Conservation (phyloP, 2,113 vertebrate species). For the Dasyprocta punctata region DNA sequence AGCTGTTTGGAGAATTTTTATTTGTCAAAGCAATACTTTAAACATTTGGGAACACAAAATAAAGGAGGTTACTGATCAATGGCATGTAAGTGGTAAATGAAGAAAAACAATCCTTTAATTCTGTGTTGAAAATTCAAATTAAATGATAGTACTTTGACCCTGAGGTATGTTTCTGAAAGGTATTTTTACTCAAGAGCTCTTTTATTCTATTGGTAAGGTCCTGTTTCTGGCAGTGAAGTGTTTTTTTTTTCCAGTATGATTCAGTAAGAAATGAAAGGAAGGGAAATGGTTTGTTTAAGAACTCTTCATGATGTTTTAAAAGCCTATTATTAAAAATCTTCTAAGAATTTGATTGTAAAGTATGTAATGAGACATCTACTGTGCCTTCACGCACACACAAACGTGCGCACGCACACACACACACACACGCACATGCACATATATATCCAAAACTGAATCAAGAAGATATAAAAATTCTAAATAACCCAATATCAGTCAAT, state of each 20-base stretch:
- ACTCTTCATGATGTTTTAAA: background rate
- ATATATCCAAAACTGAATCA: no score
- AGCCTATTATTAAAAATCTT: constrained; percentile 10
- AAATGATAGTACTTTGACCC: constrained; percentile 53
- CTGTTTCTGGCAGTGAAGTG: background rate
- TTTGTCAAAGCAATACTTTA: constrained; percentile 41
- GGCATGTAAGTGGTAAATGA: background rate
- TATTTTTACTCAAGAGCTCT: background rate
- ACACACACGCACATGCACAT: no score
- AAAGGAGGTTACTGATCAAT: background rate
- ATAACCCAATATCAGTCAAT: no score
- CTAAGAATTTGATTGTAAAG: background rate
- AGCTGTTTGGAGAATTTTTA: background rate
- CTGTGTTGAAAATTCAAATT: constrained; percentile 36
- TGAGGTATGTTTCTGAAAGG: background rate
- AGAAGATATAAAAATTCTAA: no score
- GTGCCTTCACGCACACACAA: no score
- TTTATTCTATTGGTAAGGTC: constrained; percentile 44
- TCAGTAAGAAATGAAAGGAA: background rate
- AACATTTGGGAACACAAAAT: background rate
- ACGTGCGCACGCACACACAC: no score
- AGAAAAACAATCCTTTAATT: background rate
- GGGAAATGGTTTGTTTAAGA: background rate
- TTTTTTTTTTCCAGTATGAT: constrained; percentile 42
- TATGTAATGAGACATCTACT: background rate